A percentile compares a stretch with the other conserved stretches of the same genome.
Evolutionary conservation across 37 sponge, comb jelly and placozoan genomes (phyloP).

Genomic region (Chondrosia reniformis): DNA sequence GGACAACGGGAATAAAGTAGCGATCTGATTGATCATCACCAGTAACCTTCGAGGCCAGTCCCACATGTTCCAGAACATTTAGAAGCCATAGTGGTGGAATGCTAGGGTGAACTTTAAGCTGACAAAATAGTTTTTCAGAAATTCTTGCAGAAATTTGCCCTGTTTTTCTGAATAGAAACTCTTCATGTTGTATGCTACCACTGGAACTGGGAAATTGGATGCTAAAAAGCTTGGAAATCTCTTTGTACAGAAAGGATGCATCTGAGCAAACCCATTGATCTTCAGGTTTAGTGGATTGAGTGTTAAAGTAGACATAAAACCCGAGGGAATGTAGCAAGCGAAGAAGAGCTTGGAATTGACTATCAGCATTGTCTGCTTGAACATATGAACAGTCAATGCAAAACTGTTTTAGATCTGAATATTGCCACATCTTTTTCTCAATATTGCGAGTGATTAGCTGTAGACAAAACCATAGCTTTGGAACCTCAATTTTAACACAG

Average conservation of each 20-base stretch:
- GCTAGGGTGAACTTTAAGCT: neutral
- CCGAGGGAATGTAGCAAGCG: neutral
- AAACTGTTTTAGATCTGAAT: neutral
- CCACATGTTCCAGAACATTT: neutral
- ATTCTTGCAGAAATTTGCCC: neutral
- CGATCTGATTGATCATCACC: neutral
- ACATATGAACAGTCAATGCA: neutral
- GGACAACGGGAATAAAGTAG: slow-evolving; percentile 7
- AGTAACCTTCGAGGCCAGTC: neutral
- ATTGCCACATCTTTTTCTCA: neutral
- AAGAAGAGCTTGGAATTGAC: slow-evolving; percentile 2
- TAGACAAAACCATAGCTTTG: slow-evolving; percentile 2
- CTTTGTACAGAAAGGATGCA: neutral
- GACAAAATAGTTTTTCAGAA: neutral
- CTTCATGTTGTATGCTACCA: neutral
- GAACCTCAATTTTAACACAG: neutral
- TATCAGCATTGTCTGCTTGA: neutral
- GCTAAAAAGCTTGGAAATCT: neutral
- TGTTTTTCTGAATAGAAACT: neutral
- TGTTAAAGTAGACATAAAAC: slow-evolving; percentile 5
- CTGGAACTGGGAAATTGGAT: neutral
- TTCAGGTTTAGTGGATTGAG: neutral
- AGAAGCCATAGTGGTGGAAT: slow-evolving; percentile 6
- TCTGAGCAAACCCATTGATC: slow-evolving; percentile 12
- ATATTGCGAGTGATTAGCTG: neutral